Base-by-base conservation (phyloP, 2,888 invertebrate genomes). In the Melolontha melolontha region DNA sequence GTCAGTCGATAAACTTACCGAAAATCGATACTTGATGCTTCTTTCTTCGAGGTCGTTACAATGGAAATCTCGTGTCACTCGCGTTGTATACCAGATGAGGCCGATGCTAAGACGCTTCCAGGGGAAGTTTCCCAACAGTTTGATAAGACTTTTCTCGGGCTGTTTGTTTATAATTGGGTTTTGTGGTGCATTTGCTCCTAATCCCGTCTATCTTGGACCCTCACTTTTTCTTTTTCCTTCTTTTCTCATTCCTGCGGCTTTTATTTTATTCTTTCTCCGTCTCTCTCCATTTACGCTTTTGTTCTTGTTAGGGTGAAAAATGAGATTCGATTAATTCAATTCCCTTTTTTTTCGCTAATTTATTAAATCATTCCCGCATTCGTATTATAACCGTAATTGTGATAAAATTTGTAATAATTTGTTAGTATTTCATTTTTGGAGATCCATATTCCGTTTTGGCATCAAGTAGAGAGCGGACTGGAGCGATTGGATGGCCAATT, bases 41-140 rank as follows among this genome's bases (percentile, higher is more conserved):
- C 59, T 47, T 62, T 34, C 59, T 47, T 12, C 47, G 49, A 34
- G 16, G 47, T 47, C 11, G 59, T 47, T 62, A 62, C 47, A 62
- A 62, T 62, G 59, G 59, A 62, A 62, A 62, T 62, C 59, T 62
- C 59, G 59, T 62, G 59, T 62, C 59, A 62, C 59, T 62, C 59
- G 47, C 47, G 47, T 47, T 62, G 47, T 62, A 62, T 62, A 47
- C 59, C 59, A 62, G 59, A 62, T 62, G 59, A 62, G 59, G 59
- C 59, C 59, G 59, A 57, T 57, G 29, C 39, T 54, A 54, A 42
- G 57, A 57, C 42, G 57, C 39, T 54, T 54, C 55, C 22, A 12
- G 47, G 47, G 59, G 59, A 62, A 62, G 59, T 62, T 62, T 47
- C 47, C 59, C 59, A 62, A 62, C 59, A 62, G 47, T 62, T 62